Conservation (phyloP, 2,113 vertebrate genomes). For the Sinocyclocheilus grahami region DNA sequence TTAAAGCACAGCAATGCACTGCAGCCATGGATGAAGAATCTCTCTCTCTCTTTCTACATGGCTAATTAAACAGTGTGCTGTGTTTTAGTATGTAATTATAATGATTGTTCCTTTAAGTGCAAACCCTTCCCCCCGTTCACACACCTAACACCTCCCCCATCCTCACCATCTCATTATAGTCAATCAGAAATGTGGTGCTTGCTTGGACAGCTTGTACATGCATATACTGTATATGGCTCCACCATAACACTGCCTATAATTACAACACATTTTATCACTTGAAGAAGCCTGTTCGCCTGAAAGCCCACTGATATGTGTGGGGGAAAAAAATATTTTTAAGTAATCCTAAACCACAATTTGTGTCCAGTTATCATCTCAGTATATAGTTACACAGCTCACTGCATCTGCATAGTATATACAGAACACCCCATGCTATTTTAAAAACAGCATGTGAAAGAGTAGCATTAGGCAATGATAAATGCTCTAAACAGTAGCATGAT, state of each 20-base stretch:
- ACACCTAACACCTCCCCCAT: constrained; percentile 11
- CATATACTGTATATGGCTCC: background rate
- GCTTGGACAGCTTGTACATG: background rate
- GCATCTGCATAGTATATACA: background rate
- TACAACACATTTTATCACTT: background rate
- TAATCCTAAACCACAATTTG: background rate
- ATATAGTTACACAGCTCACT: background rate
- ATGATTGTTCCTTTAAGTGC: constrained; percentile 31
- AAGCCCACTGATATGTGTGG: background rate
- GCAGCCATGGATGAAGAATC: background rate
- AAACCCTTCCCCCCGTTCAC: background rate
- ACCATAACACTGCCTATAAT: background rate
- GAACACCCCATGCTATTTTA: background rate
- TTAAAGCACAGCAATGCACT: background rate
- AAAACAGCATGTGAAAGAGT: background rate
- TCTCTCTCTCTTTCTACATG: background rate
- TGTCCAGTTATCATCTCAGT: background rate
- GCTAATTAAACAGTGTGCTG: constrained; percentile 12
- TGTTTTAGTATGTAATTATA: constrained; percentile 36
- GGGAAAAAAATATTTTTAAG: background rate
- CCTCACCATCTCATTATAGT: constrained; percentile 32
- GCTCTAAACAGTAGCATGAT: background rate
- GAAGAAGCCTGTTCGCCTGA: background rate
- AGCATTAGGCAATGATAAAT: background rate
- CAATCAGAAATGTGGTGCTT: constrained; percentile 11